Evolutionary conservation across 2,797 vertebrate species (phyloP), one percentile per base, ranked within the genome.

Genomic region (Spinus pinus): DNA sequence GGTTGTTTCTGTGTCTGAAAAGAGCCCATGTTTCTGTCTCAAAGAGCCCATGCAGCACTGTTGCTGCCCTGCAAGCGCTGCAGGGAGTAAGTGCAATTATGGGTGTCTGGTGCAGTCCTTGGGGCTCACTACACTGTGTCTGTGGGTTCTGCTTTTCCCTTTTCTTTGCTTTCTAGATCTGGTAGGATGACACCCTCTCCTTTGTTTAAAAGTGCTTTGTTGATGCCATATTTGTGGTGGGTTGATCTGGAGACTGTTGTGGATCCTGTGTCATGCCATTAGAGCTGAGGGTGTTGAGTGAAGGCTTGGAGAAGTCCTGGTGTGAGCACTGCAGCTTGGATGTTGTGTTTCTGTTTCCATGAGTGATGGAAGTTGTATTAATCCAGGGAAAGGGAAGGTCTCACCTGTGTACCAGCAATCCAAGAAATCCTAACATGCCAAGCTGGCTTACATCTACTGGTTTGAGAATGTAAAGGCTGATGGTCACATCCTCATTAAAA

Each of bases 201-300:
- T 86, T 74, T 53, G 30, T 44, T 81, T 78, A 14, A n/a, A n/a
- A 46, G 37, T 33, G 35, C 33, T 84, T 64, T 85, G n/a, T 64
- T 1, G 1, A 6, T 58, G 30, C n/a, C 0, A 0, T 47, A 1
- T 79, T 41, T 37, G 35, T 50, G 64, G 13, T n/a, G 60, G 33
- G 30, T 77, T 81, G 41, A 3, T 75, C 7, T 37, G 54, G 41
- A 82, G 62, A 0, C 0, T 54, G 49, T 42, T 65, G 3, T 35
- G n/a, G 62, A 15, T 78, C 64, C 35, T 62, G 21, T 69, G 22
- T 86, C 1, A 1, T 1, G 2, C 49, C 35, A 0, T 37, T 74
- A 14, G 33, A 53, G 22, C 14, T 5, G 1, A 25, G 86, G 28
- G 54, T 90, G 51, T 80, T 79, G 33, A 33, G 11, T 11, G 54